Conservation (phyloP, 1,140 invertebrate species). For the Atta colombica region DNA sequence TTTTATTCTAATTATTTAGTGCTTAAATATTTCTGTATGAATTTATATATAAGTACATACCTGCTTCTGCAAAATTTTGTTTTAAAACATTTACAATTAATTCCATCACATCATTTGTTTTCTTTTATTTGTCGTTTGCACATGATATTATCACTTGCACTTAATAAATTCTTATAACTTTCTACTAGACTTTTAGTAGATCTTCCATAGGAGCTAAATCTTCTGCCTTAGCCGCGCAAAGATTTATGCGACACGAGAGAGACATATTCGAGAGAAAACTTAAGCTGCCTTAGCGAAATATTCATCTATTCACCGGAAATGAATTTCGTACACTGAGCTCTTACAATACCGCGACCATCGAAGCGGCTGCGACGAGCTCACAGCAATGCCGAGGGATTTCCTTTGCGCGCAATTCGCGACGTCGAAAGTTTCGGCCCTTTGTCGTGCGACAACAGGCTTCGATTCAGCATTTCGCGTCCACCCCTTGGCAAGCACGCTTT, state of each 20-base stretch:
- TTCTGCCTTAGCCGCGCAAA: background rate
- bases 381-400: conserved; percentile 23
- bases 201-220: conserved; percentile 5
- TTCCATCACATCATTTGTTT: background rate
- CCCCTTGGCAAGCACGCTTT: conserved; percentile 16
- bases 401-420: conserved; percentile 36
- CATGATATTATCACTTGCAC: background rate
- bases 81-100: background rate
- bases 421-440: conserved; percentile 47
- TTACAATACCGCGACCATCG: conserved; percentile 21
- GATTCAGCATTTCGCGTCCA: conserved; percentile 53
- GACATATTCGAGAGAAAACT: conserved; percentile 32
- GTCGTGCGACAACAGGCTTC: conserved; percentile 26
- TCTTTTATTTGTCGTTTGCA: background rate
- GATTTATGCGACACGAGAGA: conserved; percentile 14
- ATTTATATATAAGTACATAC: too few species aligned
- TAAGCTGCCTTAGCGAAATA: conserved; percentile 36
- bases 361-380: conserved; percentile 31
- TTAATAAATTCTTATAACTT: conserved; percentile 25
- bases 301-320: conserved; percentile 33
- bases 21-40: background rate
- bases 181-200: background rate
- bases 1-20: background rate
- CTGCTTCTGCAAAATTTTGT: background rate
- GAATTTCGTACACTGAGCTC: conserved; percentile 42